A percentile compares a stretch with the other conserved stretches of the same genome.
phyloP scores from a whole-genome alignment of 2,797 vertebrate species.

The Sebastes melanostomus region DNA sequence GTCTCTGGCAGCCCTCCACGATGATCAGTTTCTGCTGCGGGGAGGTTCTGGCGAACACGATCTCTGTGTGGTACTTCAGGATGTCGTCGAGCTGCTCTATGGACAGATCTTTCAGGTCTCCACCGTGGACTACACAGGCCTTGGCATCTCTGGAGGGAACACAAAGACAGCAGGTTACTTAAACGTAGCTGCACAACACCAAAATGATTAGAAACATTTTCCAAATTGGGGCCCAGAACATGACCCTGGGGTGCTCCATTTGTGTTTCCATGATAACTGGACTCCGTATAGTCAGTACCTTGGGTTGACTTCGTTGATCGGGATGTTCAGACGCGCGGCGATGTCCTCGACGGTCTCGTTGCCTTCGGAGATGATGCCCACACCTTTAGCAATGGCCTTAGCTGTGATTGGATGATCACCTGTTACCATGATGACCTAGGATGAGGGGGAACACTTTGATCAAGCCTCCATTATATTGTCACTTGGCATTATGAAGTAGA shows the following conservation, averaged over 20 bases:
- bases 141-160: conserved; percentile 88
- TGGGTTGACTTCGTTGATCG: conserved; percentile 93
- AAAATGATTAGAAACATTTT: neutral
- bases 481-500: neutral
- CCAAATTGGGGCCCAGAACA: neutral
- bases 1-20: conserved; percentile 95
- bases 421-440: conserved; percentile 97
- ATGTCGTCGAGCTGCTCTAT: conserved; percentile 91
- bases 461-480: too few relatives aligned
- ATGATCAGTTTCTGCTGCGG: conserved; percentile 97
- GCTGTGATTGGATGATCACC: conserved; percentile 99
- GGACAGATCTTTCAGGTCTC: conserved; percentile 92
- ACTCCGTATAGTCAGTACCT: conserved; percentile 79
- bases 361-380: conserved; percentile 97
- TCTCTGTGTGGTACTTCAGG: conserved; percentile 92
- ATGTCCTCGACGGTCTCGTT: conserved; percentile 97
- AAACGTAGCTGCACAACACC: neutral
- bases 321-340: conserved; percentile 94
- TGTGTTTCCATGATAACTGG: neutral
- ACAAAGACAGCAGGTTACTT: neutral
- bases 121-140: conserved; percentile 94
- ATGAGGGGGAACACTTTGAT: neutral
- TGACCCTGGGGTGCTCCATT: conserved; percentile 2
- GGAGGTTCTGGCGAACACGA: conserved; percentile 96
- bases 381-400: conserved; percentile 96